These are phyloP conservation scores for Chauna torquata DNA, from an alignment of 2,113 vertebrate genomes.

Conservation along the genomic window DNA sequence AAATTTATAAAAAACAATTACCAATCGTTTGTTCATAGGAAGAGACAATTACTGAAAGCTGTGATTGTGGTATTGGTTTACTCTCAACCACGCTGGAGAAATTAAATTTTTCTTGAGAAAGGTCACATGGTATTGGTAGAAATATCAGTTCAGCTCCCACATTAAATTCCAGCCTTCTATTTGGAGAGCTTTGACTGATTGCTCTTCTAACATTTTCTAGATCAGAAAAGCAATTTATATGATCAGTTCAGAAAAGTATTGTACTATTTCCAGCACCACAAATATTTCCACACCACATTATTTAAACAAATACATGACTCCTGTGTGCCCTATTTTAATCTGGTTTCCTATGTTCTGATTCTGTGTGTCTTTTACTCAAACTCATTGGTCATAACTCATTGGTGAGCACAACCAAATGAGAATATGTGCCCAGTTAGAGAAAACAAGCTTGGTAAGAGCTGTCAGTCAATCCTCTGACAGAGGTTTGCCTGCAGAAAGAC, in stretches of 20 bases:
- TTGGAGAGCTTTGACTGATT: neutral
- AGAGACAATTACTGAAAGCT: constrained; percentile 78
- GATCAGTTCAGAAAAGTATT: neutral
- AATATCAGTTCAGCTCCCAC: constrained; percentile 59
- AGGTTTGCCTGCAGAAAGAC: neutral
- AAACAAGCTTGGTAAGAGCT: neutral
- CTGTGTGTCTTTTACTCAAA: neutral
- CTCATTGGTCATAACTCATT: neutral
- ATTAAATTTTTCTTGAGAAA: constrained; percentile 81
- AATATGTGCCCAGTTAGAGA: neutral
- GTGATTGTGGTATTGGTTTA: constrained; percentile 76
- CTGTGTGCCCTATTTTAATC: neutral
- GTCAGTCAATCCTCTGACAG: neutral
- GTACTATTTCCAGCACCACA: neutral
- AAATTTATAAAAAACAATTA: constrained; percentile 71
- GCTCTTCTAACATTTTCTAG: constrained; percentile 59
- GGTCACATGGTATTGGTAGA: constrained; percentile 74
- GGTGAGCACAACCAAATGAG: neutral
- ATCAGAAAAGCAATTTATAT: neutral
- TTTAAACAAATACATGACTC: neutral
- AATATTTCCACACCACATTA: neutral
- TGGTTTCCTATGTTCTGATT: neutral
- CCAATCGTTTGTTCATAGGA: constrained; percentile 86
- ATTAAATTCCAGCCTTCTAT: constrained; percentile 77
- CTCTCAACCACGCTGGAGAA: constrained; percentile 75